phyloP scores from a whole-genome alignment of 2,888 invertebrate species.

The Sinodicranocentrus sp. region DNA sequence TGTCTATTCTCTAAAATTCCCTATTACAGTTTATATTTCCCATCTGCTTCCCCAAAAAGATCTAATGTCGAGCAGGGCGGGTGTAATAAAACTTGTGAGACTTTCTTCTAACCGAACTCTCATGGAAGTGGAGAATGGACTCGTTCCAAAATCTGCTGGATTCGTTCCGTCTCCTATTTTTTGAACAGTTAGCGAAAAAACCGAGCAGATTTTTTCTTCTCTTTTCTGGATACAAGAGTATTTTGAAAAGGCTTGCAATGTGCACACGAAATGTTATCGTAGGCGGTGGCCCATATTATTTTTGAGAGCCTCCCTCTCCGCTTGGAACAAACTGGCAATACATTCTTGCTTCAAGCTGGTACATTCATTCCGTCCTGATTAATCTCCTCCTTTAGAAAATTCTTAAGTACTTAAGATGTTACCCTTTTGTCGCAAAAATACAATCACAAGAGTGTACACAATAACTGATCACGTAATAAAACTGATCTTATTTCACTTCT shows the following conservation, averaged over 20 bases:
- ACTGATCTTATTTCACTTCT: no score
- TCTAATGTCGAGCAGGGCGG: no score
- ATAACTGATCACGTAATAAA: no score
- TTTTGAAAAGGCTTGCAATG: no score
- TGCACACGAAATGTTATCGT: conserved; percentile 36
- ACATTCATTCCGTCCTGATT: conserved; percentile 5
- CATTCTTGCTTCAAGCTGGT: background rate
- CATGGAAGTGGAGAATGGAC: conserved; percentile 25
- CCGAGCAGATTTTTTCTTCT: background rate
- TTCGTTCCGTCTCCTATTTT: background rate
- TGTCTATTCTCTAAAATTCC: conserved; percentile 7
- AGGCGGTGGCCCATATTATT: conserved; percentile 33
- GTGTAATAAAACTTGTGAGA: no score
- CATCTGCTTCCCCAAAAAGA: background rate
- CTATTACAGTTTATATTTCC: background rate
- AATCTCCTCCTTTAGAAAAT: background rate
- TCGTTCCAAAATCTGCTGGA: conserved; percentile 42
- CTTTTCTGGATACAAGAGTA: no score
- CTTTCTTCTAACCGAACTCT: no score
- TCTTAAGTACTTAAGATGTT: background rate
- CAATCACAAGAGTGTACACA: no score
- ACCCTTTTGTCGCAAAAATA: no score
- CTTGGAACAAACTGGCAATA: background rate
- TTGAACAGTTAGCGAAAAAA: background rate
- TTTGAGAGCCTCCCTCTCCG: background rate